phyloP scores from a whole-genome alignment of 2,113 vertebrate genomes.

The Blennius ocellaris region DNA sequence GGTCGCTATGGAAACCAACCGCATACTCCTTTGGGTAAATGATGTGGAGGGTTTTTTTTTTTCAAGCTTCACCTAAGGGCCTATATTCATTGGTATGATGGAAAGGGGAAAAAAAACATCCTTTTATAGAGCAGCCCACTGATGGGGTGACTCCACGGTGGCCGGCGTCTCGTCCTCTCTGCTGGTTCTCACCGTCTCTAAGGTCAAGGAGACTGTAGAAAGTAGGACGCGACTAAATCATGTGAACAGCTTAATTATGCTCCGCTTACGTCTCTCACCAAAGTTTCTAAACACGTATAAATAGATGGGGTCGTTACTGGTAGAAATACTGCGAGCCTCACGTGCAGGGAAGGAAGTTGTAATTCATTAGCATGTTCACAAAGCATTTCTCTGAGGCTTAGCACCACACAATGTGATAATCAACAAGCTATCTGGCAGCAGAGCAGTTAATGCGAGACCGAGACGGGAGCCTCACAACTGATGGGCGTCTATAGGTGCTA shows the following conservation, averaged over 20 bases:
- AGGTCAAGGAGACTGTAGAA: conserved; percentile 61
- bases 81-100: conserved; percentile 35
- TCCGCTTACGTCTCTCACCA: background rate
- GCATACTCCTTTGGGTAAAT: conserved; percentile 19
- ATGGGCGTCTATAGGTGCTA: conserved; percentile 16
- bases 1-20: conserved; percentile 57
- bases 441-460: conserved; percentile 17
- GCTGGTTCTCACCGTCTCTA: conserved; percentile 18
- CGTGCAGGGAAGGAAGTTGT: conserved; percentile 27
- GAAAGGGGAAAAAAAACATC: conserved; percentile 23
- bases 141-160: conserved; percentile 11
- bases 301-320: background rate
- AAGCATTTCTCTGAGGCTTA: conserved; percentile 41
- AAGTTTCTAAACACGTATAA: background rate
- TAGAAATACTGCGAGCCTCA: conserved; percentile 2
- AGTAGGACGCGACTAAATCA: conserved; percentile 41
- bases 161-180: conserved; percentile 12
- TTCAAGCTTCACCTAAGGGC: conserved; percentile 3
- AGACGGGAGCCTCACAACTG: conserved; percentile 6
- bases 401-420: conserved; percentile 38
- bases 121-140: conserved; percentile 34
- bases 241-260: background rate
- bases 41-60: conserved; percentile 32
- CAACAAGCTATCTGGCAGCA: conserved; percentile 39
- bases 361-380: conserved; percentile 55